Percentiles rank a stretch among this genome's conserved stretches.
Evolutionary conservation across 2,113 vertebrate genomes (phyloP).

Genomic region (Callionymus lyra): DNA sequence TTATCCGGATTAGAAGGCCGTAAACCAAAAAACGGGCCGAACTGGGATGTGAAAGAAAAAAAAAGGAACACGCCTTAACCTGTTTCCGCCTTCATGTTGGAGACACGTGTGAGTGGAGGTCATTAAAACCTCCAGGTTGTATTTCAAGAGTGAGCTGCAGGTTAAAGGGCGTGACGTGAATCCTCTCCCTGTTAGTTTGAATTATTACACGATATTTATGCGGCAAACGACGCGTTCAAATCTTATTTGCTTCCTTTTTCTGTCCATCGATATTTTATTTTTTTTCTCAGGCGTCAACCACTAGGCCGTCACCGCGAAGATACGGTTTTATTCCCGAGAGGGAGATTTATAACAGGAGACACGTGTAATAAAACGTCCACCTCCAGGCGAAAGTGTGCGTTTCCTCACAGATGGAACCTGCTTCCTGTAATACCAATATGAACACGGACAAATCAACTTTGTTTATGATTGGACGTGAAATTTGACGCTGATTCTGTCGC

Average conservation of each 20-base stretch:
- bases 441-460: constrained; percentile 8
- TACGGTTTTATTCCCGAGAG: constrained; percentile 9
- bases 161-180: no score
- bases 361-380: constrained; percentile 42
- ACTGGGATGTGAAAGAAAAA: constrained; percentile 10
- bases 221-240: no score
- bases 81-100: constrained; percentile 3
- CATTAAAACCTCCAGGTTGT: no score
- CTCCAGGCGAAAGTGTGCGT: constrained; percentile 23
- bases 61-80: constrained; percentile 18
- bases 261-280: constrained; percentile 7
- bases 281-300: constrained; percentile 8
- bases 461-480: neutral
- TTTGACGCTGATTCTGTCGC: no score
- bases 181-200: no score
- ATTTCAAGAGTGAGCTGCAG: no score
- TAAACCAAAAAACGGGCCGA: constrained; percentile 20
- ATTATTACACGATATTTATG: no score
- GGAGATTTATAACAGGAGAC: constrained; percentile 60
- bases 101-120: no score
- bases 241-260: constrained; percentile 5
- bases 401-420: constrained; percentile 41
- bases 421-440: constrained; percentile 47
- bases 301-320: constrained; percentile 32
- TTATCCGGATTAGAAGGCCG: constrained; percentile 33